Evolutionary conservation across 2,888 invertebrate genomes (phyloP).

Genomic region (Julus scanicus): DNA sequence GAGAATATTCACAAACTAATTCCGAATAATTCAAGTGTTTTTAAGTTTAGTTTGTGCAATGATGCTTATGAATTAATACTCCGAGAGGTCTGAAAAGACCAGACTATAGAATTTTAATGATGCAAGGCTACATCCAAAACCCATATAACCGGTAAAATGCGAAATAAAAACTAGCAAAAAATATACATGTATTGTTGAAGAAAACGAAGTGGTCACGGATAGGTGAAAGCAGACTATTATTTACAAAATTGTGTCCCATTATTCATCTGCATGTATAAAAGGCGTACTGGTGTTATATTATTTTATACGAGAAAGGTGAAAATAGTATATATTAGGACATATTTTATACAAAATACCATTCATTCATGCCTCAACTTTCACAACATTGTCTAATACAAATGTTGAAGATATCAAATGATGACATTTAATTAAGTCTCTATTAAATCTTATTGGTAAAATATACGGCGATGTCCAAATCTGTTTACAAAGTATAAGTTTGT

Average conservation of each 20-base stretch:
- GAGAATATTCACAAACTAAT: neutral
- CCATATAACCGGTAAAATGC: constrained; percentile 2
- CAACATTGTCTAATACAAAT: neutral
- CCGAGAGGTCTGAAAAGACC: neutral
- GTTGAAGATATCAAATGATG: neutral
- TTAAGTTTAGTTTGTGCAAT: too few species aligned
- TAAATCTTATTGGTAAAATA: too few species aligned
- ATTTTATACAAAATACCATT: neutral
- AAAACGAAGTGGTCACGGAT: constrained; percentile 6
- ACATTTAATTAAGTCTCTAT: neutral
- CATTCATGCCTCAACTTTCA: too few species aligned
- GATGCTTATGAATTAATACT: too few species aligned
- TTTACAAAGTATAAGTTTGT: neutral
- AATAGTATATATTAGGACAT: neutral
- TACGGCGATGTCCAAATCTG: too few species aligned
- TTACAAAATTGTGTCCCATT: neutral
- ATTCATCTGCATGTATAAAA: neutral
- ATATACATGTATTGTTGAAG: neutral
- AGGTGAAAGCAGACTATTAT: neutral
- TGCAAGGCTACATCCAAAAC: neutral
- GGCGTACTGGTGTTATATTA: neutral
- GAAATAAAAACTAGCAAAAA: neutral
- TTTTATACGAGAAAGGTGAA: neutral
- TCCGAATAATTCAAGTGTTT: neutral
- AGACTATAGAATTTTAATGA: neutral